Conservation (phyloP, 2,888 invertebrate genomes). For the Acanthococcus lagerstroemiae region DNA sequence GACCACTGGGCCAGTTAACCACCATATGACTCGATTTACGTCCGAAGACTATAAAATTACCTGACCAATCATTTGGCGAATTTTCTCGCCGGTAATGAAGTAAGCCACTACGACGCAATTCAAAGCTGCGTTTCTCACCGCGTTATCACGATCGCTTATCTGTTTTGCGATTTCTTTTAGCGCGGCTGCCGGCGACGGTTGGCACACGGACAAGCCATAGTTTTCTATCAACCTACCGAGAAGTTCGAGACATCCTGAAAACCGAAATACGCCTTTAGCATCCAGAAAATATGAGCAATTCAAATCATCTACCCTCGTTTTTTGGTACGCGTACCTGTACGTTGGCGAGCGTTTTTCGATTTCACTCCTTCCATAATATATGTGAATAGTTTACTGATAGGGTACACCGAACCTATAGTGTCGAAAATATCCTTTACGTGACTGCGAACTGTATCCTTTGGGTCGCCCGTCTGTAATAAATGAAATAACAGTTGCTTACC, state of each 20-base stretch:
- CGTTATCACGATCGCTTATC: slow-evolving; percentile 91
- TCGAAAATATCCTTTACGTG: slow-evolving; percentile 77
- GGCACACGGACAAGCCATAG: slow-evolving; percentile 73
- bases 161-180: slow-evolving; percentile 86
- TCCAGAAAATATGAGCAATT: not conserved
- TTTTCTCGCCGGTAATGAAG: slow-evolving; percentile 77
- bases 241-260: slow-evolving; percentile 80
- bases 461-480: slow-evolving; percentile 73
- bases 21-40: too few relatives aligned
- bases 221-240: slow-evolving; percentile 74
- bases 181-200: slow-evolving; percentile 66
- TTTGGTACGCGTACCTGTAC: slow-evolving; percentile 53
- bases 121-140: slow-evolving; percentile 88
- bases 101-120: slow-evolving; percentile 88
- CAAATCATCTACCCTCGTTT: not conserved
- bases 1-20: too few relatives aligned
- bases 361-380: slow-evolving; percentile 91
- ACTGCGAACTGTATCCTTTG: slow-evolving; percentile 87
- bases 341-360: slow-evolving; percentile 91
- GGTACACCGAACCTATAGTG: slow-evolving; percentile 74
- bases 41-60: too few relatives aligned
- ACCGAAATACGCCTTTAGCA: slow-evolving; percentile 5
- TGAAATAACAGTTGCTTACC: too few relatives aligned
- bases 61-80: slow-evolving; percentile 85
- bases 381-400: slow-evolving; percentile 77